Conservation (phyloP, 2,113 vertebrate genomes). For the Podarcis cretensis region DNA sequence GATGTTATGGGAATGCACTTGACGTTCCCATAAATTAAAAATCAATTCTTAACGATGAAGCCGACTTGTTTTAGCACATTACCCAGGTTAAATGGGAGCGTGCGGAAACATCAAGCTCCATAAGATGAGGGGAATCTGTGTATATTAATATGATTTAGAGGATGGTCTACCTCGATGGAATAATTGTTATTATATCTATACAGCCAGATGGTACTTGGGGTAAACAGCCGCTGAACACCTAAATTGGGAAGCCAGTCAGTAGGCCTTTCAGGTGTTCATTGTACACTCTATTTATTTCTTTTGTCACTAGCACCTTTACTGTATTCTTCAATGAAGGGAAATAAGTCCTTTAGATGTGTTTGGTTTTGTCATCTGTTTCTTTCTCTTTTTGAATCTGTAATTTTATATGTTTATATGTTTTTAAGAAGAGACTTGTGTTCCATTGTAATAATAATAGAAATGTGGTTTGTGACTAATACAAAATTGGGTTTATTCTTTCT, state of each 20-base stretch:
- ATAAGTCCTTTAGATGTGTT: neutral
- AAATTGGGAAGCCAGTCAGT: slow-evolving; percentile 60
- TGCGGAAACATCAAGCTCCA: slow-evolving; percentile 70
- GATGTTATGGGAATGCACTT: slow-evolving; percentile 74
- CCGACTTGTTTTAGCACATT: slow-evolving; percentile 74
- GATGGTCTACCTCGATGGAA: slow-evolving; percentile 72
- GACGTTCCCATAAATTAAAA: slow-evolving; percentile 81
- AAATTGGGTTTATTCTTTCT: neutral
- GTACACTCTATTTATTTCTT: slow-evolving; percentile 54
- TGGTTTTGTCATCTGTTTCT: neutral
- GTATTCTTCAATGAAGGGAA: neutral
- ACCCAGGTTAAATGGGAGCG: slow-evolving; percentile 81
- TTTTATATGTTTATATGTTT: neutral
- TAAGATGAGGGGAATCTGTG: slow-evolving; percentile 64
- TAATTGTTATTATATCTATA: slow-evolving; percentile 82
- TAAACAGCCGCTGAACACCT: slow-evolving; percentile 78
- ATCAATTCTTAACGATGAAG: slow-evolving; percentile 82
- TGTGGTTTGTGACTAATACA: neutral
- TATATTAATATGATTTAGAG: slow-evolving; percentile 81
- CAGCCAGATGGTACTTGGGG: slow-evolving; percentile 83
- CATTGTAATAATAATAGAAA: neutral
- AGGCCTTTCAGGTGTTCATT: slow-evolving; percentile 70
- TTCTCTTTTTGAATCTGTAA: neutral
- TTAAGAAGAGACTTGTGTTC: neutral
- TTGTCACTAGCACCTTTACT: slow-evolving; percentile 41